Conservation (phyloP, 2,113 vertebrate genomes). For the Alexandromys fortis region DNA sequence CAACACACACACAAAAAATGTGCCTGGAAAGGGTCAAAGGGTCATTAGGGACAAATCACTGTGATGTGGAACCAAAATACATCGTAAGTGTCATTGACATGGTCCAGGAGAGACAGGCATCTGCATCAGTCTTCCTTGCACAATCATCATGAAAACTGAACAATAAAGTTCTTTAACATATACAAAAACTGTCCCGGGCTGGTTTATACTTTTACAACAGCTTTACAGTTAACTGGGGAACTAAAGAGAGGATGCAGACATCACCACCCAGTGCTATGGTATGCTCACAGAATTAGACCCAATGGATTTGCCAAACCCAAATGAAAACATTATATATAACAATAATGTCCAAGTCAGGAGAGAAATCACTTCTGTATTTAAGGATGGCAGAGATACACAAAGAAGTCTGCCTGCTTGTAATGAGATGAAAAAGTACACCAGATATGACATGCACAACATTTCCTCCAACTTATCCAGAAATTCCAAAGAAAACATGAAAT, state of each 20-base stretch:
- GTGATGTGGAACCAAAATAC: conserved; percentile 92
- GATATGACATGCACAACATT: conserved; percentile 86
- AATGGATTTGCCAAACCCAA: conserved; percentile 89
- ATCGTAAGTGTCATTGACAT: conserved; percentile 92
- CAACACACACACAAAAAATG: conserved; percentile 85
- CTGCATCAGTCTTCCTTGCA: conserved; percentile 91
- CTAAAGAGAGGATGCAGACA: conserved; percentile 91
- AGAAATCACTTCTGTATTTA: conserved; percentile 87
- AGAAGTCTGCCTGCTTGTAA: conserved; percentile 79
- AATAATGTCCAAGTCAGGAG: conserved; percentile 91
- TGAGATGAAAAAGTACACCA: conserved; percentile 86
- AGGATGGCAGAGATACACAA: conserved; percentile 85
- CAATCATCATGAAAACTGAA: conserved; percentile 96
- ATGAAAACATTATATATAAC: conserved; percentile 90
- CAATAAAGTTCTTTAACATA: conserved; percentile 95
- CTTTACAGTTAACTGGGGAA: conserved; percentile 90
- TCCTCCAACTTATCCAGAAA: conserved; percentile 86
- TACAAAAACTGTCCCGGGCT: conserved; percentile 90
- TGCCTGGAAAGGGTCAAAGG: conserved; percentile 88
- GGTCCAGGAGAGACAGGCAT: conserved; percentile 93
- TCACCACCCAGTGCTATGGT: conserved; percentile 92
- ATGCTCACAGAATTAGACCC: conserved; percentile 92
- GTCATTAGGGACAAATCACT: conserved; percentile 89
- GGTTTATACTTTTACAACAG: conserved; percentile 90
- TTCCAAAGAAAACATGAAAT: conserved; percentile 84